phyloP scores from a whole-genome alignment of 2,797 vertebrate genomes.

The Artibeus jamaicensis region DNA sequence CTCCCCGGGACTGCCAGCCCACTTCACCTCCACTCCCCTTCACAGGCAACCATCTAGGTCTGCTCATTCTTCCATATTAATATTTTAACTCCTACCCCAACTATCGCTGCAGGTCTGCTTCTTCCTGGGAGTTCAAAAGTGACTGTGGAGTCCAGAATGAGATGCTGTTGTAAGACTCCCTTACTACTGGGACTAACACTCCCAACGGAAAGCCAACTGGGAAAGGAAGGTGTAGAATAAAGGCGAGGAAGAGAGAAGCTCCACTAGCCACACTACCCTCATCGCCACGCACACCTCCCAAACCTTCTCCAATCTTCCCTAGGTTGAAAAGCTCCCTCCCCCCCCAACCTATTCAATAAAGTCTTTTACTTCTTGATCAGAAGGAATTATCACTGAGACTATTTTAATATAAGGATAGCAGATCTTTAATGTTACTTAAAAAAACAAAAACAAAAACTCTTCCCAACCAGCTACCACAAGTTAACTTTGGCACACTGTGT shows the following conservation, averaged over 20 bases:
- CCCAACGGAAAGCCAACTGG: background rate
- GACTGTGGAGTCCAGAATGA: background rate
- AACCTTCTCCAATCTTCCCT: too few species aligned
- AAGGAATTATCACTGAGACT: background rate
- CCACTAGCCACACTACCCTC: background rate
- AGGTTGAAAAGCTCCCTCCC: background rate
- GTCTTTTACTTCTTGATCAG: background rate
- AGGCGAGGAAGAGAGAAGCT: background rate
- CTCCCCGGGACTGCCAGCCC: background rate
- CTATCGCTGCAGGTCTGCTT: background rate
- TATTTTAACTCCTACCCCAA: background rate
- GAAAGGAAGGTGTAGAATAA: background rate
- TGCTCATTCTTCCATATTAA: background rate
- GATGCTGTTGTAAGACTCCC: background rate
- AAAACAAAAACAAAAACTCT: background rate
- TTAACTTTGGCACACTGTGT: background rate
- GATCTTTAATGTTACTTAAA: background rate
- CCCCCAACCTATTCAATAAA: background rate
- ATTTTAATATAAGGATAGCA: background rate
- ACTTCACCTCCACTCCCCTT: background rate
- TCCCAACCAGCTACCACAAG: background rate
- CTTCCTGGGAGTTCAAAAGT: background rate
- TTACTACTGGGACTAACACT: background rate
- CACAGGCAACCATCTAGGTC: background rate
- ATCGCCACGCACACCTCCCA: too few species aligned